Conservation (phyloP, 2,797 vertebrate genomes). For the Loriculus beryllinus region DNA sequence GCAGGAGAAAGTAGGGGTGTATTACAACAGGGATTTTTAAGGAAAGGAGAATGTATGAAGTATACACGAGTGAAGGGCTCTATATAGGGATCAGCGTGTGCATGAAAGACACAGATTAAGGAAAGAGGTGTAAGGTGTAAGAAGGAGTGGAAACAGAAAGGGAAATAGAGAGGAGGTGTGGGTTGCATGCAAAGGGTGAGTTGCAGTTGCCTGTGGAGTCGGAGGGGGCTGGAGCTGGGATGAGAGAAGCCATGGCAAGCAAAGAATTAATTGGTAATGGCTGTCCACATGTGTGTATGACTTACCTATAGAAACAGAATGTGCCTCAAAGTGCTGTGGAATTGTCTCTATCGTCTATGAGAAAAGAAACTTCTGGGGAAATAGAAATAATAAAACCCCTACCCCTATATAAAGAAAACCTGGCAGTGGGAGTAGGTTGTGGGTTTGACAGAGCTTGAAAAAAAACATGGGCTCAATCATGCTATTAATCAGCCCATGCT, state of each 20-base stretch:
- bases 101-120: neutral
- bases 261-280: neutral
- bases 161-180: neutral
- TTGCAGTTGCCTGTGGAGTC: neutral
- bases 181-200: rapidly evolving
- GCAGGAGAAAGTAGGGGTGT: neutral
- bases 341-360: neutral
- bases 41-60: neutral
- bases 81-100: neutral
- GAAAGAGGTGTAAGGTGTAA: neutral
- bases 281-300: neutral
- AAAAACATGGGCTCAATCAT: neutral
- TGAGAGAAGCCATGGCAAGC: neutral
- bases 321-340: neutral
- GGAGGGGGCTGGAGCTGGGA: neutral
- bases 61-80: neutral
- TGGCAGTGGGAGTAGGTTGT: neutral
- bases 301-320: neutral
- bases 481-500: neutral
- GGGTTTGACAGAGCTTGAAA: neutral
- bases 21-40: neutral
- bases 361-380: neutral
- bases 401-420: neutral
- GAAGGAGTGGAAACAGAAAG: neutral
- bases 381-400: neutral